Conservation (phyloP, 2,797 vertebrate genomes). For the Parauchenoglanis punctatus region DNA sequence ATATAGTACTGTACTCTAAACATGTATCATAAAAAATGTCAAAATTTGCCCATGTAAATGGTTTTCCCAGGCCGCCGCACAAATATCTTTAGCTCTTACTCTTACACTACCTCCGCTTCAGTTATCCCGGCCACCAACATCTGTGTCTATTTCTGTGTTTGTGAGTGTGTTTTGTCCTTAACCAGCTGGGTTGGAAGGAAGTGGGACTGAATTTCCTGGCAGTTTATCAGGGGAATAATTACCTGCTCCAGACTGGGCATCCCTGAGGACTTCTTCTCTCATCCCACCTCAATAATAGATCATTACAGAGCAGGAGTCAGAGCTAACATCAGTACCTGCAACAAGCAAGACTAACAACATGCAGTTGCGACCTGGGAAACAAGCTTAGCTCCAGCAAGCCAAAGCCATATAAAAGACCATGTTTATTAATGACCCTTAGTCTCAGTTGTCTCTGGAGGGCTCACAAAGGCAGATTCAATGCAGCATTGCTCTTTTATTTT, state of each 20-base stretch:
- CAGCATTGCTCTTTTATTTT: background rate
- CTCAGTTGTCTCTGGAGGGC: background rate
- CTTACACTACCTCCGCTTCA: background rate
- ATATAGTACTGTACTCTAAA: background rate
- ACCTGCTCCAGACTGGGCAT: slow-evolving; percentile 60
- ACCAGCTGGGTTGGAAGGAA: slow-evolving; percentile 28
- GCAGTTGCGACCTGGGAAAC: slow-evolving; percentile 19
- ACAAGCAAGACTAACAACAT: slow-evolving; percentile 47
- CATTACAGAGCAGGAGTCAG: slow-evolving; percentile 59
- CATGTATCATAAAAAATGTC: background rate
- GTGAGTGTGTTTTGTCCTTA: slow-evolving; percentile 23
- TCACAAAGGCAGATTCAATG: slow-evolving; percentile 20
- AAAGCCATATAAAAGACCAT: slow-evolving; percentile 44
- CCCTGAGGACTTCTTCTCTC: slow-evolving; percentile 61
- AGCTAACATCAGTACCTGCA: slow-evolving; percentile 53
- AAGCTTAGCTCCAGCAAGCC: slow-evolving; percentile 6
- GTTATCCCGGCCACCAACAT: background rate
- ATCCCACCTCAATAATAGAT: slow-evolving; percentile 68
- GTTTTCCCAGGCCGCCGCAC: background rate
- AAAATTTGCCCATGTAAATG: background rate
- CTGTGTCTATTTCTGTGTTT: slow-evolving; percentile 25
- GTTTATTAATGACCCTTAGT: slow-evolving; percentile 6
- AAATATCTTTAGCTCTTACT: background rate
- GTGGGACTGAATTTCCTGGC: slow-evolving; percentile 65
- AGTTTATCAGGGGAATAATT: slow-evolving; percentile 64